Evolutionary conservation across 2,113 vertebrate genomes (phyloP), one percentile per base, ranked within the genome.

Genomic region (Phaethon lepturus): DNA sequence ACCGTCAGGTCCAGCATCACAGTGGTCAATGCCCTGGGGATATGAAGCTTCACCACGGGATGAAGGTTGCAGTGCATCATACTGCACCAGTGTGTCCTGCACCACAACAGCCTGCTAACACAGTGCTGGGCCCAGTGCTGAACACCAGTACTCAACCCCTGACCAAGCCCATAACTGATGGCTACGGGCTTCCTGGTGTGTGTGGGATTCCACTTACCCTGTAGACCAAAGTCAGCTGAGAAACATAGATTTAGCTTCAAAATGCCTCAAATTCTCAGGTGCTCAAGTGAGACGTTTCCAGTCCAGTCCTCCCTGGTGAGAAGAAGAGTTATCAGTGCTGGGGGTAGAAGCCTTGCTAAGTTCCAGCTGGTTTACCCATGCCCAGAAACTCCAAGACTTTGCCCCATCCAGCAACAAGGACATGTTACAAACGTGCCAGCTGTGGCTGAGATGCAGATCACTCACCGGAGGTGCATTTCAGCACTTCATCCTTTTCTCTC

Each of bases 21-120:
- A 3, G 11, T 45, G 33, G 19, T 9, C 40, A 26, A 6, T 0
- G 2, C 7, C 18, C 25, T 67, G 24, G 42, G 40, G 18, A 69
- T 31, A 38, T 0, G 0, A 66, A 76, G 10, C 13, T 77, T 76
- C 63, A 40, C 35, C 0, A 0, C 1, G 1, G 22, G 17, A 17
- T 82, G 62, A 78, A 66, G 26, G 13, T 10, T 79, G 28, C 45
- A 38, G 56, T 22, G 35, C 23, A 3, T 10, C 1, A 0, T 53
- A 56, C 35, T 50, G 25, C 16, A 62, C 14, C 24, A 35, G 10
- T 3, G 8, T 55, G 14, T 72, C 25, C 71, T 49, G 52, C 45
- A 79, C 24, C 63, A n/a, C 23, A 47, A 45, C 25, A 68, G 23
- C 33, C 60, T 25, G 11, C 52, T 49, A 76, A 52, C 16, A 6